Conservation (phyloP, 2,113 vertebrate genomes). For the Seriola rivoliana region DNA sequence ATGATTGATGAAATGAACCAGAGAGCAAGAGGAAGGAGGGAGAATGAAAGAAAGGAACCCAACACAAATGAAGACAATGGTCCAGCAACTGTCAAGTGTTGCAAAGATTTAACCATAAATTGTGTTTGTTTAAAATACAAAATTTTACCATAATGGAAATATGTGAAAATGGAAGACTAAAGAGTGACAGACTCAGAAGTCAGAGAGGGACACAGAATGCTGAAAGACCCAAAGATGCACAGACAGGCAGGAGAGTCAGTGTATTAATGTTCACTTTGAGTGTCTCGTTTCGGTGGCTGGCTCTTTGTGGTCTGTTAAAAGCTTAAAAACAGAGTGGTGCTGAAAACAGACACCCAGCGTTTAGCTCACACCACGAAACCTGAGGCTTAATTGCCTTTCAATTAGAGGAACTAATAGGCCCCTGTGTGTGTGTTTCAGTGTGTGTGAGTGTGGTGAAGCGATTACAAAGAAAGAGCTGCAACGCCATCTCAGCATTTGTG, state of each 20-base stretch:
- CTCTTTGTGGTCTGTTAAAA: conserved; percentile 80
- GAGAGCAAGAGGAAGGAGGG: not conserved
- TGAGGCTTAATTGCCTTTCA: conserved; percentile 84
- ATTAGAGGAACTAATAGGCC: conserved; percentile 81
- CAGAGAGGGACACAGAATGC: not conserved
- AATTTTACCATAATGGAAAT: not conserved
- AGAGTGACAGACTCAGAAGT: not conserved
- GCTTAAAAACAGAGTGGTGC: conserved; percentile 69
- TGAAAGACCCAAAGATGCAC: conserved; percentile 13
- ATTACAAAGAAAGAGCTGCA: conserved; percentile 58
- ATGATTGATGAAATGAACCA: conserved; percentile 14
- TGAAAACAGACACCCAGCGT: conserved; percentile 78
- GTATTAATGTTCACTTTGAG: conserved; percentile 61
- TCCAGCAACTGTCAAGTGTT: not conserved
- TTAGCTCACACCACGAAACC: conserved; percentile 80
- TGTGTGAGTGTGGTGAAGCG: conserved; percentile 19
- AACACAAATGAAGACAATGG: conserved; percentile 3
- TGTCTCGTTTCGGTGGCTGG: conserved; percentile 72
- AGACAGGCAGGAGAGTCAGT: conserved; percentile 23
- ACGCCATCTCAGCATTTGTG: conserved; percentile 69
- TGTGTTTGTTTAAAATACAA: not conserved
- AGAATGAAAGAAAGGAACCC: not conserved
- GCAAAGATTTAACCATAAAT: conserved; percentile 3
- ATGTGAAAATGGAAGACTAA: not conserved
- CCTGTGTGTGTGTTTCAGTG: conserved; percentile 16